These are phyloP conservation scores for Paramuricea clavata DNA, from an alignment of 92 coral and sea anemone species.

Conservation along the genomic window DNA sequence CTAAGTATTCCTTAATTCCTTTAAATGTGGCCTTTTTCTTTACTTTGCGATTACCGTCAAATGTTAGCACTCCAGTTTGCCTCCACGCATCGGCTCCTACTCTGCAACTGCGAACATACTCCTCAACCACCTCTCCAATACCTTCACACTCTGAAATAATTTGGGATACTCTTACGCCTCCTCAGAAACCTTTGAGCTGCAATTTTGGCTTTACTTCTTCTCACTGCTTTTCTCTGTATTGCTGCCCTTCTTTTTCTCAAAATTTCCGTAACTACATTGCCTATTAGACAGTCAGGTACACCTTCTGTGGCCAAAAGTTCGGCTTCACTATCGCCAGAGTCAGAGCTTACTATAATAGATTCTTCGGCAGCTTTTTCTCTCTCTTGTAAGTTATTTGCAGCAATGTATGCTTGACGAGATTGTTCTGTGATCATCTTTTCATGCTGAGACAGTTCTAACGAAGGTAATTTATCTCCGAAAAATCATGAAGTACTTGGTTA, in stretches of 20 bases:
- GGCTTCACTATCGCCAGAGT: slow-evolving; percentile 57
- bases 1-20: slow-evolving; percentile 68
- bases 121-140: slow-evolving; percentile 57
- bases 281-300: slow-evolving; percentile 8
- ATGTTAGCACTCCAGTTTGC: slow-evolving; percentile 67
- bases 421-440: slow-evolving; percentile 64
- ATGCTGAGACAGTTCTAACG: slow-evolving; percentile 43
- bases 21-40: slow-evolving; percentile 73
- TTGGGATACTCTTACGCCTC: slow-evolving; percentile 47
- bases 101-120: slow-evolving; percentile 50
- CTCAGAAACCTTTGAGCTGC: slow-evolving; percentile 48
- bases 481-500: slow-evolving; percentile 30
- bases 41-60: slow-evolving; percentile 72
- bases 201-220: slow-evolving; percentile 40
- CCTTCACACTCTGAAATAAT: slow-evolving; percentile 53
- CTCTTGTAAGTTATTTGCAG: slow-evolving; percentile 29
- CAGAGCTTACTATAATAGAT: slow-evolving; percentile 47
- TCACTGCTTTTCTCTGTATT: slow-evolving; percentile 31
- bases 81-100: slow-evolving; percentile 77
- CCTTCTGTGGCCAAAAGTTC: slow-evolving; percentile 31
- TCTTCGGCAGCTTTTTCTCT: slow-evolving; percentile 23
- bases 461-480: slow-evolving; percentile 70
- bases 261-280: slow-evolving; percentile 23
- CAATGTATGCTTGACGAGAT: slow-evolving; percentile 64
- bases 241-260: slow-evolving; percentile 47